A percentile compares a stretch with the other conserved stretches of the same genome.
Evolutionary conservation across 2,888 invertebrate genomes (phyloP).

Genomic region (Coecobrya sp.): DNA sequence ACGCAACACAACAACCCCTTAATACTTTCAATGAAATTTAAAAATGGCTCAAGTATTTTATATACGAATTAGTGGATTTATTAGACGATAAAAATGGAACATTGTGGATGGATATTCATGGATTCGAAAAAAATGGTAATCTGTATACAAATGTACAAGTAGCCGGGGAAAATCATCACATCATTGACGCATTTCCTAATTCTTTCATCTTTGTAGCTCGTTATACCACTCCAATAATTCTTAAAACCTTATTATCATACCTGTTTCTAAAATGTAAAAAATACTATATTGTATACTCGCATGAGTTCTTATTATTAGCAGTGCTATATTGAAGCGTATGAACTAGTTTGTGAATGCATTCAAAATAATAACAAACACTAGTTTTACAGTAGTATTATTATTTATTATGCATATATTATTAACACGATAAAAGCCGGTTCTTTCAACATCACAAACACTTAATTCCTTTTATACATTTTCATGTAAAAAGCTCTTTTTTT

Average conservation of each 20-base stretch:
- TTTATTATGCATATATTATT: conserved; percentile 28
- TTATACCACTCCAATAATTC: conserved; percentile 80
- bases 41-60: background rate
- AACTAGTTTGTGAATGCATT: conserved; percentile 7
- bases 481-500: conserved; percentile 23
- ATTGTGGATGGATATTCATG: background rate
- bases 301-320: conserved; percentile 68
- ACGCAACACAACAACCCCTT: conserved; percentile 1
- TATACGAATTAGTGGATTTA: conserved; percentile 32
- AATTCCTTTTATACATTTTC: conserved; percentile 52
- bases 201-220: conserved; percentile 69
- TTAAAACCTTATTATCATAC: conserved; percentile 72
- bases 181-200: conserved; percentile 54
- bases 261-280: conserved; percentile 61
- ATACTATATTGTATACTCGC: background rate
- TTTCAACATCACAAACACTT: conserved; percentile 67
- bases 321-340: conserved; percentile 50
- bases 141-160: background rate
- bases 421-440: conserved; percentile 58
- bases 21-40: background rate
- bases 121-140: background rate
- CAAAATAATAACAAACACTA: background rate
- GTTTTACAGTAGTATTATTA: background rate
- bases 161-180: conserved; percentile 15
- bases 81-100: conserved; percentile 9